Conservation (phyloP, 1,140 invertebrate genomes). For the Cydia splendana region DNA sequence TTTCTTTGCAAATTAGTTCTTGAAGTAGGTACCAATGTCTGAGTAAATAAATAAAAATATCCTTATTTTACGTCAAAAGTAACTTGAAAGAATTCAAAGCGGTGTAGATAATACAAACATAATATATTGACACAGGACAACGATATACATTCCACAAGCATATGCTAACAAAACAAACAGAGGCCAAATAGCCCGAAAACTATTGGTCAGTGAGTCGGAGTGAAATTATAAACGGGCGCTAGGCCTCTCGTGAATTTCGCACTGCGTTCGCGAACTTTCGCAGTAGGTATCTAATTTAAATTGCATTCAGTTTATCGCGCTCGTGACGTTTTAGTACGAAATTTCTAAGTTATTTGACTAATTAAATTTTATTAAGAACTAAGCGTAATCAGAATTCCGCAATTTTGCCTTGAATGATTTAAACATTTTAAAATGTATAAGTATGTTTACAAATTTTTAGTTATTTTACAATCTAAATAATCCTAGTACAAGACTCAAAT, state of each 20-base stretch:
- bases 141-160: background rate
- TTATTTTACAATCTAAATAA: no score
- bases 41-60: no score
- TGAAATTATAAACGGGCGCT: conserved; percentile 41
- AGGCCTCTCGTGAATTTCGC: conserved; percentile 61
- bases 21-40: no score
- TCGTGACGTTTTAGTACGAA: background rate
- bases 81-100: no score
- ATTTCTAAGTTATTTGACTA: background rate
- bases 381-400: no score
- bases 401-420: no score
- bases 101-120: no score
- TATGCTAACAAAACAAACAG: background rate
- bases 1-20: no score
- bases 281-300: conserved; percentile 69
- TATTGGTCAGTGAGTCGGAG: conserved; percentile 33
- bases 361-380: no score
- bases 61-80: no score
- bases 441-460: no score
- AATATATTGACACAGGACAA: background rate
- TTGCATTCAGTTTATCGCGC: conserved; percentile 51
- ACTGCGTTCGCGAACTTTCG: conserved; percentile 62
- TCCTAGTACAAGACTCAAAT: background rate
- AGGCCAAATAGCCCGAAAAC: conserved; percentile 19
- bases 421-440: no score